A percentile compares a stretch with the other conserved stretches of the same genome.
These are phyloP conservation scores for Colistium nudipinnis DNA, from an alignment of 2,113 vertebrate species.

Conservation along the genomic window DNA sequence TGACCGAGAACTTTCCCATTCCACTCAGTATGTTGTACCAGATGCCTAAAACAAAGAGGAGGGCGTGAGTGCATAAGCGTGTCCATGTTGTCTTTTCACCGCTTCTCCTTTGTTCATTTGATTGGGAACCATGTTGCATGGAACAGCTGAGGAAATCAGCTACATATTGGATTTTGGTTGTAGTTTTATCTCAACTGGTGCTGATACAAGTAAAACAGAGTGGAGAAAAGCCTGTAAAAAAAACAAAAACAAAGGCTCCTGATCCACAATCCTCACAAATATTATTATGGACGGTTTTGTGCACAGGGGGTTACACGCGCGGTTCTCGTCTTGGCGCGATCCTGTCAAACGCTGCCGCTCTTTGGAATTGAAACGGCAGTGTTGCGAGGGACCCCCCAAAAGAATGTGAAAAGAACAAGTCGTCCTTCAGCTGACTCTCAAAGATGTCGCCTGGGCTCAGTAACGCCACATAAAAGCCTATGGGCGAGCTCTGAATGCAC, in stretches of 20 bases:
- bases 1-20: conserved; percentile 96
- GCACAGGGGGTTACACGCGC: too few relatives aligned
- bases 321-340: too few relatives aligned
- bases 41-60: conserved; percentile 83
- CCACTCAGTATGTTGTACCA: conserved; percentile 97
- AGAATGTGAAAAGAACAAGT: background rate
- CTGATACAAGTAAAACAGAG: too few relatives aligned
- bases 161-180: background rate
- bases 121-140: too few relatives aligned
- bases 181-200: too few relatives aligned
- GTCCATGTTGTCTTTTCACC: background rate
- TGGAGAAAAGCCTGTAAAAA: too few relatives aligned
- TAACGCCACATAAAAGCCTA: background rate
- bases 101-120: background rate
- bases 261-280: too few relatives aligned
- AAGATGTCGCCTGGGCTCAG: background rate
- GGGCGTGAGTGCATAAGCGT: background rate
- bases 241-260: too few relatives aligned
- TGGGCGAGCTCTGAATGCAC: background rate
- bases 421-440: too few relatives aligned
- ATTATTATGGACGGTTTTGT: too few relatives aligned
- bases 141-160: background rate
- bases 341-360: too few relatives aligned
- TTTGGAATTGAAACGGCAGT: too few relatives aligned
- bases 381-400: background rate